Conservation (phyloP, 2,888 invertebrate species). For the Latrodectus hesperus region DNA sequence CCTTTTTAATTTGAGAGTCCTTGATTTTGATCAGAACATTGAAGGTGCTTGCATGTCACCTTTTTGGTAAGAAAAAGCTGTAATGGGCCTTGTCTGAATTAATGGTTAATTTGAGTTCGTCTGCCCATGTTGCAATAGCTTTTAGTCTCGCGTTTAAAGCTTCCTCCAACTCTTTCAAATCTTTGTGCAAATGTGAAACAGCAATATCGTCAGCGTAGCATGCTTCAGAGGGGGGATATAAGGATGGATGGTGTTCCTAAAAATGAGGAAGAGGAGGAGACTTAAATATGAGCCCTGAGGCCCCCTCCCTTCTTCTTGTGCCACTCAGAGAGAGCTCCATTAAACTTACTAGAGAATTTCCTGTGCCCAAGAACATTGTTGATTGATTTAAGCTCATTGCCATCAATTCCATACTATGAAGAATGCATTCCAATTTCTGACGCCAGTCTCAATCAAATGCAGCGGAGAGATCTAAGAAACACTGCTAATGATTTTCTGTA, state of each 20-base stretch:
- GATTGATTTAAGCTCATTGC: neutral
- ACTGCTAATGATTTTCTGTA: neutral
- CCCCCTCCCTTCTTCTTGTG: neutral
- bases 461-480: neutral
- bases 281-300: neutral
- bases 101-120: neutral
- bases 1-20: neutral
- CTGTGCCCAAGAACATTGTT: neutral
- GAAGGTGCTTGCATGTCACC: neutral
- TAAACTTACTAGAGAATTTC: neutral
- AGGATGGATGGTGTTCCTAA: neutral
- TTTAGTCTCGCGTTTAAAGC: neutral
- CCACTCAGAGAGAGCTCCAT: neutral
- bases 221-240: neutral
- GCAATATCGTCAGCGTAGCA: neutral
- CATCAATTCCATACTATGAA: neutral
- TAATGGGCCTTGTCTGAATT: slow-evolving; percentile 7
- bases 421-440: neutral
- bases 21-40: neutral
- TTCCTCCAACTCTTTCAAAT: neutral
- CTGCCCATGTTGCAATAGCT: neutral
- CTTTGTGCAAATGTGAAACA: neutral
- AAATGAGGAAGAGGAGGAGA: neutral
- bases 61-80: slow-evolving; percentile 9
- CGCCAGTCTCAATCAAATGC: slow-evolving; percentile 9